Base-by-base conservation (phyloP, 2,113 vertebrate genomes). In the Cygnus atratus region DNA sequence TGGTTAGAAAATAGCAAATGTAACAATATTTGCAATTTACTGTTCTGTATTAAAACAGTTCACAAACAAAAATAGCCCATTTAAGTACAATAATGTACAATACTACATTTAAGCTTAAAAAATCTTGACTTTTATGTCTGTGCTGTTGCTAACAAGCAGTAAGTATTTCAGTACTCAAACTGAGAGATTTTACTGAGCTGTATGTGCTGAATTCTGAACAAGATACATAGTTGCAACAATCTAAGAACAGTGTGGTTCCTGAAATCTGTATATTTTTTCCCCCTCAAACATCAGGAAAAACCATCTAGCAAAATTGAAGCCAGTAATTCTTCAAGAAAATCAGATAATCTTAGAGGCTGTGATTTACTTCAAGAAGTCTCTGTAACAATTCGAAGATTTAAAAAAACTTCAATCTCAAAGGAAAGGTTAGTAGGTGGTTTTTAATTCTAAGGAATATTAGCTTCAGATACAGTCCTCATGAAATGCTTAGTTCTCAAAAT, bases 321-420 rank as follows among this genome's bases (percentile, higher is more conserved):
- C 62, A 92, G 98, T 78, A 95, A 97, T 72, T 97, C 98, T 15
- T 98, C 98, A 21, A 99, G 99, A 94, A 99, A 99, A 96, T 98
- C 98, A 12, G 99, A 99, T 96, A 99, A 99, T 97, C 96, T 99
- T 57, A 97, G 98, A 44, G 99, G 99, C 63, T 99, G 99, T 91
- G 99, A 99, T 88, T 98, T 99, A 77, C 98, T 99, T 88, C 99
- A 99, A 91, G 99, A 99, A 93, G 99, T 99, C 37, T 99, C 99
- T 52, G 98, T 99, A 95, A 99, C 99, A 21, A 99, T 99, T 98
- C 94, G 99, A 95, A 98, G 99, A 97, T 99, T 99, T 97, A 99
- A 99, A 98, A 99, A 99, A 98, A 99, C 99, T 8, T 99, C 99
- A 0, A 83, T 99, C 93, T 98, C 99, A 96, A 99, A 99, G 97